Conservation (phyloP, 2,888 invertebrate genomes). For the Acanthosepion esculentum region DNA sequence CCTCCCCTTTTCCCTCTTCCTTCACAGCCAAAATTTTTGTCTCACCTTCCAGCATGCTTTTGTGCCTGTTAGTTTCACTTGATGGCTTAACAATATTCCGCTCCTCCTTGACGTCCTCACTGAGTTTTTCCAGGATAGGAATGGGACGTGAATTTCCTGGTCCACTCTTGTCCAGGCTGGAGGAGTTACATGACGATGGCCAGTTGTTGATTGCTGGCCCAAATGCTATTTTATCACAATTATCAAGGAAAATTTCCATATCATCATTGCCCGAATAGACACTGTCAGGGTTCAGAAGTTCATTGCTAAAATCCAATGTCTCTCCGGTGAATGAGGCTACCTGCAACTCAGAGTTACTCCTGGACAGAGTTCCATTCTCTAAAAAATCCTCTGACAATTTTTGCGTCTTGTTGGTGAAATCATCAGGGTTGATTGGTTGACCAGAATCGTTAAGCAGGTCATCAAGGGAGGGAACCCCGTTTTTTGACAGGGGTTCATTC, state of each 20-base stretch:
- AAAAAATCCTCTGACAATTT: slow-evolving; percentile 52
- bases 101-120: slow-evolving; percentile 33
- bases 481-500: slow-evolving; percentile 63
- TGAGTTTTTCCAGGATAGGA: slow-evolving; percentile 43
- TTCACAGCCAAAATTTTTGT: slow-evolving; percentile 39
- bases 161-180: slow-evolving; percentile 42
- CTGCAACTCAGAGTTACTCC: slow-evolving; percentile 49
- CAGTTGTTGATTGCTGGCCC: slow-evolving; percentile 49
- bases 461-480: slow-evolving; percentile 71
- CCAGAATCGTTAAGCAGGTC: slow-evolving; percentile 66
- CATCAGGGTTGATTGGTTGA: slow-evolving; percentile 56
- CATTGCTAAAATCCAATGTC: slow-evolving; percentile 49
- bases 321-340: slow-evolving; percentile 21
- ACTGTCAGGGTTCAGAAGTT: slow-evolving; percentile 48
- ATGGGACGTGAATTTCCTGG: slow-evolving; percentile 38
- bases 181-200: slow-evolving; percentile 41
- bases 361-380: slow-evolving; percentile 49
- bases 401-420: slow-evolving; percentile 49
- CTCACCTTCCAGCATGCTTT: slow-evolving; percentile 33
- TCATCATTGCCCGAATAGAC: slow-evolving; percentile 48
- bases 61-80: background rate
- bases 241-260: slow-evolving; percentile 49
- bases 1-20: background rate
- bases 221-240: slow-evolving; percentile 51
- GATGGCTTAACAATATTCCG: background rate